Evolutionary conservation across 2,113 vertebrate genomes (phyloP).

Genomic region (Jacana jacana): DNA sequence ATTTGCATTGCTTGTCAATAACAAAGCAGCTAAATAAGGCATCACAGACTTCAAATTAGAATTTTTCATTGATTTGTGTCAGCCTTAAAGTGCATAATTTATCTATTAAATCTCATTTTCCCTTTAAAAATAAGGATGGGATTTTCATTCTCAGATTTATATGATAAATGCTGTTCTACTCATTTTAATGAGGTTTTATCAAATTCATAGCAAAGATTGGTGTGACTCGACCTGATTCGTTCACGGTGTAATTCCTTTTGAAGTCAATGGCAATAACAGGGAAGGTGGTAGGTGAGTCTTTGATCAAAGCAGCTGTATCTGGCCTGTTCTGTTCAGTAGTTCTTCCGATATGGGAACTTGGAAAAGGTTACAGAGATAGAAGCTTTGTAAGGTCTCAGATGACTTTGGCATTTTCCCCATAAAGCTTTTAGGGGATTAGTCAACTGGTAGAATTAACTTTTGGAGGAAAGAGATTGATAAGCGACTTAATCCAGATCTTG

Average conservation of each 20-base stretch:
- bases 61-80: slow-evolving; percentile 3
- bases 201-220: background rate
- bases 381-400: background rate
- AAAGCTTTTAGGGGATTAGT: background rate
- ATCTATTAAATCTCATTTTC: slow-evolving; percentile 8
- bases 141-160: background rate
- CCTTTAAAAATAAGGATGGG: background rate
- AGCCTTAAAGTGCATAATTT: background rate
- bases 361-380: background rate
- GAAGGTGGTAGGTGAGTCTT: background rate
- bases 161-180: background rate
- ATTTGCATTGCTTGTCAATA: background rate
- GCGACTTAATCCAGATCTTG: background rate
- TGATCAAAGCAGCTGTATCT: background rate
- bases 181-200: background rate
- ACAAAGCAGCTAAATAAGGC: background rate
- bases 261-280: background rate
- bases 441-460: background rate
- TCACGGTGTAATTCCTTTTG: background rate
- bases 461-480: background rate
- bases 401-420: background rate
- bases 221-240: background rate
- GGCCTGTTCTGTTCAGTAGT: background rate
- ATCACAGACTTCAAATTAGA: background rate
- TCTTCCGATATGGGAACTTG: background rate